phyloP scores from a whole-genome alignment of 2,113 vertebrate genomes.

The Dicaeum eximium region DNA sequence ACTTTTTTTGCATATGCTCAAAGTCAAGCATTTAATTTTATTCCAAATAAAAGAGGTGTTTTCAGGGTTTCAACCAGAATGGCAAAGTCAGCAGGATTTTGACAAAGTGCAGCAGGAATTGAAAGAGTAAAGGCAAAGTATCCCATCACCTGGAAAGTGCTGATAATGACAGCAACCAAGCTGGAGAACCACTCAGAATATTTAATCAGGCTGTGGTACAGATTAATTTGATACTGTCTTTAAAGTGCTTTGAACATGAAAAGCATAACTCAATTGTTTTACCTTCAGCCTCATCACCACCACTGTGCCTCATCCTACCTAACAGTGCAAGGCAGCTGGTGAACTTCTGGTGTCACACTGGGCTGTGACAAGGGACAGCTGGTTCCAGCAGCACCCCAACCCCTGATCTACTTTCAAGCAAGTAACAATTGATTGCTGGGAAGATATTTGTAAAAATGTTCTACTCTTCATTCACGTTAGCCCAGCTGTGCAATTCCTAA shows the following conservation, averaged over 20 bases:
- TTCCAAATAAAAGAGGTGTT: background rate
- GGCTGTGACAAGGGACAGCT: background rate
- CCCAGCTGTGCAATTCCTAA: background rate
- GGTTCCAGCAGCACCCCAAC: background rate
- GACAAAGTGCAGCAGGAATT: background rate
- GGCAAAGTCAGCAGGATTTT: background rate
- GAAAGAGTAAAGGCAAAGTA: background rate
- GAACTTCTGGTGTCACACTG: background rate
- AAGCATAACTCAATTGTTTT: background rate
- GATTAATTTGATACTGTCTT: background rate
- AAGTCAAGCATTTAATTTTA: background rate
- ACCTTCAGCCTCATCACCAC: background rate
- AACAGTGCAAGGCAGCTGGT: background rate
- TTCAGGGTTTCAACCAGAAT: background rate
- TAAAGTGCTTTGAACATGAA: background rate
- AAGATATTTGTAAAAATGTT: background rate
- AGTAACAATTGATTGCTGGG: background rate
- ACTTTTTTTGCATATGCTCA: background rate
- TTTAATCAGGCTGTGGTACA: background rate
- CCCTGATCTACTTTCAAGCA: background rate
- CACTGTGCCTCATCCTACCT: background rate
- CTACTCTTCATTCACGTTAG: background rate
- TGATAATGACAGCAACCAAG: background rate
- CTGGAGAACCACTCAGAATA: background rate
- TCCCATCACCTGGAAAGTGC: background rate